phyloP scores from a whole-genome alignment of 1,140 invertebrate species.

The Melanaphis sacchari region DNA sequence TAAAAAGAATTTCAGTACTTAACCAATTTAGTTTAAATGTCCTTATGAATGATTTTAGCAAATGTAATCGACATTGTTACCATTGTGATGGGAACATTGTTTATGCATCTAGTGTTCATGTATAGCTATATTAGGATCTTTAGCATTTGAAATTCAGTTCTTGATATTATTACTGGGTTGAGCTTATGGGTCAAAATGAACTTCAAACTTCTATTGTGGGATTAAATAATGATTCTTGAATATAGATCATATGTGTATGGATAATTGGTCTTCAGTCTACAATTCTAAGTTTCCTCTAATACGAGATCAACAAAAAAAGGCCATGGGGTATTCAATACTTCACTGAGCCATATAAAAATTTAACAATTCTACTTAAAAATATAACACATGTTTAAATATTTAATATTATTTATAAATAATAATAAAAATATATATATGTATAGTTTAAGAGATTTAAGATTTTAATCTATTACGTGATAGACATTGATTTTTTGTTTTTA shows the following conservation, averaged over 20 bases:
- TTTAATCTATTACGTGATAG: background rate
- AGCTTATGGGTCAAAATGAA: background rate
- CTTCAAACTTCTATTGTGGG: background rate
- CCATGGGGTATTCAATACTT: background rate
- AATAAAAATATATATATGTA: background rate
- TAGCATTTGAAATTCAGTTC: background rate
- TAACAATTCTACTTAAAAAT: background rate
- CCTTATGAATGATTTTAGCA: too few species aligned
- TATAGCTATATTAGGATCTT: background rate
- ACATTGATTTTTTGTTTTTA: background rate
- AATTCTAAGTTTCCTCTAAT: background rate
- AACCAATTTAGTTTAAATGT: too few species aligned
- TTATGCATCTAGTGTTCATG: background rate
- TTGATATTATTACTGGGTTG: background rate
- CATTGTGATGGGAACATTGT: accelerated
- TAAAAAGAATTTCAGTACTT: too few species aligned
- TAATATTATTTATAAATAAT: background rate
- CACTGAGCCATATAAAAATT: background rate
- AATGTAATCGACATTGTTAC: background rate
- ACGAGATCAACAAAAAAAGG: background rate
- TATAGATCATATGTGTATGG: background rate
- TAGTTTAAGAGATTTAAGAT: background rate
- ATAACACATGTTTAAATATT: background rate
- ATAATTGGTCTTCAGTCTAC: background rate
- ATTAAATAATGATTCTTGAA: background rate